Conservation (phyloP, 2,113 vertebrate species). For the Cercocebus atys region DNA sequence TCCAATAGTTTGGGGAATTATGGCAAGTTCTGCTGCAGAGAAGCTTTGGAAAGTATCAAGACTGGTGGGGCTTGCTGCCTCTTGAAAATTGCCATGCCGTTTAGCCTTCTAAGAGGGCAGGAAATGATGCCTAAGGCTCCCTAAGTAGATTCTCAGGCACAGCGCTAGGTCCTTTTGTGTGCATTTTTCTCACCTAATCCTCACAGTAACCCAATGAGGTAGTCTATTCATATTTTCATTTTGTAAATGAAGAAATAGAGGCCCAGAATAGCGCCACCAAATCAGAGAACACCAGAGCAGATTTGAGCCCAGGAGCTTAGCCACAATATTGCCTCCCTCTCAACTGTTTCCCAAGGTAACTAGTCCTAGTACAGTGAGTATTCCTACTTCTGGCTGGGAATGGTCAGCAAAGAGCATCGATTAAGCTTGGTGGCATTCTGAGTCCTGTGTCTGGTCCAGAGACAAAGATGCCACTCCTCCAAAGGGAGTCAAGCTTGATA, state of each 20-base stretch:
- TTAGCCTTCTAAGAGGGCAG: background rate
- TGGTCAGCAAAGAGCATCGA: background rate
- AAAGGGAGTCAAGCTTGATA: background rate
- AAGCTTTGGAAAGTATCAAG: background rate
- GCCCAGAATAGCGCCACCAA: background rate
- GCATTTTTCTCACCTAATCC: background rate
- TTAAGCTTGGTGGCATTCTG: background rate
- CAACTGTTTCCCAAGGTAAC: background rate
- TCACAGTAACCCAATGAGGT: background rate
- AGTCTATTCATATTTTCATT: background rate
- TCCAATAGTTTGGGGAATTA: constrained; percentile 62
- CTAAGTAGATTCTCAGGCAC: background rate
- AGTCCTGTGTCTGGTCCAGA: background rate
- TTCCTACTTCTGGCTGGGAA: background rate
- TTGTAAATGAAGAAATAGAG: background rate
- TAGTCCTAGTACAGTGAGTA: background rate
- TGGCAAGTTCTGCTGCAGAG: constrained; percentile 41
- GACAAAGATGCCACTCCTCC: background rate
- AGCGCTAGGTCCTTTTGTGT: background rate
- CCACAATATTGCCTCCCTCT: background rate
- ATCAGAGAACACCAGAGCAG: background rate
- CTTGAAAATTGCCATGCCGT: fast-evolving
- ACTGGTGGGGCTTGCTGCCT: background rate
- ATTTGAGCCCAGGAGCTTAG: background rate
- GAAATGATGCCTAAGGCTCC: background rate